phyloP scores from a whole-genome alignment of 2,888 invertebrate genomes.

The Campoplex capitator region DNA sequence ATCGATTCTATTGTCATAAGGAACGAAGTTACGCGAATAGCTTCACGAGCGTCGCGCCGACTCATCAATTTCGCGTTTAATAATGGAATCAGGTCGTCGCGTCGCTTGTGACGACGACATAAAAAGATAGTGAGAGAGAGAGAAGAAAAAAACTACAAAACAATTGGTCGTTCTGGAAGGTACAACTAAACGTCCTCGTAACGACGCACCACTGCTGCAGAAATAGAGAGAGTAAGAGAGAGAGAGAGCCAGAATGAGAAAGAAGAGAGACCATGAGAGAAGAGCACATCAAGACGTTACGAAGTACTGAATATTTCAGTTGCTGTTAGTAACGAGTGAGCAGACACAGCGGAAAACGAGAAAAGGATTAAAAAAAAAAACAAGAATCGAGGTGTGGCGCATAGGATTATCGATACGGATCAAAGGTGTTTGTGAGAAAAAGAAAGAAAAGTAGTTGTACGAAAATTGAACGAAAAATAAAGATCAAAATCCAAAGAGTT shows the following conservation, averaged over 20 bases:
- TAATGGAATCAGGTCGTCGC: constrained; percentile 65
- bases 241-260: no score
- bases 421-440: constrained; percentile 19
- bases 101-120: constrained; percentile 45
- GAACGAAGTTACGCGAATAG: constrained; percentile 14
- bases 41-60: constrained; percentile 41
- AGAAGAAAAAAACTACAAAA: constrained; percentile 52
- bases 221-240: background rate
- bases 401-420: constrained; percentile 15
- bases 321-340: constrained; percentile 50
- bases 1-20: constrained; percentile 54
- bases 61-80: constrained; percentile 63
- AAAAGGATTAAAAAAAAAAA: constrained; percentile 21
- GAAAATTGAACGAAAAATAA: background rate
- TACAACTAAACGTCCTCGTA: constrained; percentile 28
- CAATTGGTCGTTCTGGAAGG: constrained; percentile 52
- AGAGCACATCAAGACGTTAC: background rate
- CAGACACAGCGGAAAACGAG: constrained; percentile 45
- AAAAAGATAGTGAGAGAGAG: background rate
- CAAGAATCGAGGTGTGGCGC: constrained; percentile 1
- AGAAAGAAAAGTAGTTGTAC: background rate
- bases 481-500: constrained; percentile 1
- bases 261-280: background rate
- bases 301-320: constrained; percentile 48
- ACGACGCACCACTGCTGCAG: background rate